phyloP scores from a whole-genome alignment of 2,113 vertebrate species.

The Bubalus kerabau region DNA sequence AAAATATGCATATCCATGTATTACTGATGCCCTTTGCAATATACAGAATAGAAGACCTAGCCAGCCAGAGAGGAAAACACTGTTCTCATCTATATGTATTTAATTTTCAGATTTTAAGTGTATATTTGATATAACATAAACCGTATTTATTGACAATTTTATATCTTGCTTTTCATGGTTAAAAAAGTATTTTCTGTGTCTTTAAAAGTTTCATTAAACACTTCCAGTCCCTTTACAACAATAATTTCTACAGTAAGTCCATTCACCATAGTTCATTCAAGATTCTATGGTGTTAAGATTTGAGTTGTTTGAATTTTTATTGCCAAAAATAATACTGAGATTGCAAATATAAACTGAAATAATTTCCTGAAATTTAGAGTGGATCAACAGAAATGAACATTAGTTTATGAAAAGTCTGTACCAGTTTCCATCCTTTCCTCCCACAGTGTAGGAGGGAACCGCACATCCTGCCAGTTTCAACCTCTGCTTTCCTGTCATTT shows the following conservation, averaged over 20 bases:
- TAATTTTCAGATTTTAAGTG: not conserved
- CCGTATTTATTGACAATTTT: not conserved
- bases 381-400: not conserved
- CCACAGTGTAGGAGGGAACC: too few relatives aligned
- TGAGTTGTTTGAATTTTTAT: not conserved
- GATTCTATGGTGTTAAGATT: not conserved
- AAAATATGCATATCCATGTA: not conserved
- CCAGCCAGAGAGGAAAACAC: not conserved
- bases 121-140: not conserved
- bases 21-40: not conserved
- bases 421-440: not conserved
- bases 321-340: not conserved
- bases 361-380: not conserved
- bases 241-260: not conserved
- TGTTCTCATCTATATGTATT: not conserved
- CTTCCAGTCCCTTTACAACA: not conserved
- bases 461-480: accelerated
- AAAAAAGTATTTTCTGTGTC: not conserved
- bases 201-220: not conserved
- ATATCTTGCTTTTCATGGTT: not conserved
- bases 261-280: not conserved
- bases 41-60: not conserved
- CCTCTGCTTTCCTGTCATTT: not conserved
- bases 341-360: not conserved
- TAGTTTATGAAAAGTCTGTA: not conserved